phyloP scores from a whole-genome alignment of 2,888 invertebrate species.

The Drosophila putrida region DNA sequence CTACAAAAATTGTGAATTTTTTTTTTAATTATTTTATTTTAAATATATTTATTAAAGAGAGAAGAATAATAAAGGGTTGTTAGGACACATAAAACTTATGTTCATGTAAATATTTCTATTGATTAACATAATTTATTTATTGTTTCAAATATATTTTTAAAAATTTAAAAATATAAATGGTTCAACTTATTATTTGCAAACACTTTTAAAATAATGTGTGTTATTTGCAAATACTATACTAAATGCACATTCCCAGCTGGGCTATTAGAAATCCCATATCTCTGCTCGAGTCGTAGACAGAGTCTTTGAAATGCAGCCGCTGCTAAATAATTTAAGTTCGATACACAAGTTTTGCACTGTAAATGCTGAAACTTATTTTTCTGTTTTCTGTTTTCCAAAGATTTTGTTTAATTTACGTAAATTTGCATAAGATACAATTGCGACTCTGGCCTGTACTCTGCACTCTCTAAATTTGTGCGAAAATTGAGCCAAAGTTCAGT shows the following conservation, averaged over 20 bases:
- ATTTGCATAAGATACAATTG: slow-evolving; percentile 80
- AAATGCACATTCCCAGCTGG: slow-evolving; percentile 10
- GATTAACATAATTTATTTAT: not conserved
- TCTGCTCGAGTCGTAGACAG: not conserved
- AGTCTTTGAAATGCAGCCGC: slow-evolving; percentile 24
- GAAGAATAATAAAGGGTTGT: not conserved
- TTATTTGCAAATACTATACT: not conserved
- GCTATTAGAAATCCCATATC: not conserved
- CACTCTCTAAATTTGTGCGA: slow-evolving; percentile 74
- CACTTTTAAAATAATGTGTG: not conserved
- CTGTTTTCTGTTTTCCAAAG: slow-evolving; percentile 77
- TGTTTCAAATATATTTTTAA: not conserved
- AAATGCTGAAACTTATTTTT: slow-evolving; percentile 78
- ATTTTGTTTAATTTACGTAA: slow-evolving; percentile 80
- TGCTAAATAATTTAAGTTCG: slow-evolving; percentile 72
- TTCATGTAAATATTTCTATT: not conserved
- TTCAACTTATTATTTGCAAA: too few species aligned
- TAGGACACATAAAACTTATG: not conserved
- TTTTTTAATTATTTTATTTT: too few species aligned
- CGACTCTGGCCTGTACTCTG: slow-evolving; percentile 18
- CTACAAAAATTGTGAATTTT: too few species aligned
- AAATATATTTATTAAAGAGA: too few species aligned
- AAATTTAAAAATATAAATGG: too few species aligned
- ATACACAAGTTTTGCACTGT: slow-evolving; percentile 70
- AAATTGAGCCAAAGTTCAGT: slow-evolving; percentile 77